Conservation (phyloP, 2,888 invertebrate genomes). For the Diaphora mendica region DNA sequence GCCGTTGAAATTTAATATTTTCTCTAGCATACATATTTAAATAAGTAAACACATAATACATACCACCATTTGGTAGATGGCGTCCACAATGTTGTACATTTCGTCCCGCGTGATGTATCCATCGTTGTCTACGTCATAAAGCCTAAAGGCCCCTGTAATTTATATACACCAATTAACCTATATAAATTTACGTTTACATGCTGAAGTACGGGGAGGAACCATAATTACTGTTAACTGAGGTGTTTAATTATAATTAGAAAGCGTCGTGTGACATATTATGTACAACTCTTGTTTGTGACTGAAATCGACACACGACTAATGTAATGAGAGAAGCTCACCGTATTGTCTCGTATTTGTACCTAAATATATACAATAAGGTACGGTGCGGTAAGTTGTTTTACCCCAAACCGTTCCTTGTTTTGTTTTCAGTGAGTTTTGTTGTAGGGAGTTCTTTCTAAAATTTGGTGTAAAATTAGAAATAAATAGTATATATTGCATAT, state of each 20-base stretch:
- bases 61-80: conserved; percentile 99
- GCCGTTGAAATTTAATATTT: too few species aligned
- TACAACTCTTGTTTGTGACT: neutral
- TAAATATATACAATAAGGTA: neutral
- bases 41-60: conserved; percentile 72
- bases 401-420: neutral
- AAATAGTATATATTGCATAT: too few species aligned
- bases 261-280: neutral
- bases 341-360: neutral
- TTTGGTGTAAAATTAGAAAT: neutral
- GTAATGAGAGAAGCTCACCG: neutral
- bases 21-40: neutral
- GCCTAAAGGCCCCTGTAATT: conserved; percentile 95
- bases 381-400: neutral
- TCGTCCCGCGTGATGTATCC: conserved; percentile 98
- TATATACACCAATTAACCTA: conserved; percentile 40
- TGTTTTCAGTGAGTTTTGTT: neutral
- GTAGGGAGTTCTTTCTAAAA: neutral
- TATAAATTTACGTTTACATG: conserved; percentile 22
- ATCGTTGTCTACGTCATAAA: conserved; percentile 98
- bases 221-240: conserved; percentile 21
- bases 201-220: neutral
- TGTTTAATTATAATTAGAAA: conserved; percentile 11
- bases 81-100: conserved; percentile 98
- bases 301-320: neutral